Base-by-base conservation (phyloP, 1,140 invertebrate species). In the Hyphantria cunea region DNA sequence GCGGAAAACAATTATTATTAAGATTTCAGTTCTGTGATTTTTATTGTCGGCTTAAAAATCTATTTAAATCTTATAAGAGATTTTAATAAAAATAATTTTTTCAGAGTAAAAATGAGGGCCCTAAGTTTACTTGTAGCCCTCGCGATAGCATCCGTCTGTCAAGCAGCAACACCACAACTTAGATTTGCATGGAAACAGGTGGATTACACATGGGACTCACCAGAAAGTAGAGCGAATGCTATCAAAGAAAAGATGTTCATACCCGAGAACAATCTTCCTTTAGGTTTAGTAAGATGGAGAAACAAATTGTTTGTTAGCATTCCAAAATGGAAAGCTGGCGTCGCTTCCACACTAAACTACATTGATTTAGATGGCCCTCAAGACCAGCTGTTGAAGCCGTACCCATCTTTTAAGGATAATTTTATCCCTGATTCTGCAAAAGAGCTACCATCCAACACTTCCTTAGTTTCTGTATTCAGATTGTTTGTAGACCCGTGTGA, bases 261-360 rank as follows among this genome's bases (percentile, higher is more conserved):
- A 8, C 93, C 91, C 12, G 92, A 92, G 54, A 94, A 96, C 78
- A 96, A 96, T 84, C 78, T 96, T 60, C 95, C 95, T 0, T 85
- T 96, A 11, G 95, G 95, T 15, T 53, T 97, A 52, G 94, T 93
- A 41, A 87, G 93, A 33, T 96, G 95, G 95, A 92, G 93, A 56
- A 93, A 96, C 79, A 96, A 95, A 91, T 72, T 96, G 42, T 96
- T 97, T 75, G 88, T 96, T 50, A 96, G 95, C 2, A 92, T 96
- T 6, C 95, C 95, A 37, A 94, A 94, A 86, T 96, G 95, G 95
- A 95, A 95, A 74, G 92, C 92, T 12, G 95, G 95, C 6, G 94
- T 95, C 0, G 93, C 93, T 0, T 92, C 94, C 6, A 94, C 94
- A n/a, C 85, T 96, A 9, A 95, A 95, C 80, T 95, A 94, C 72